Base-by-base conservation (phyloP, 2,113 vertebrate species). In the Sander vitreus region DNA sequence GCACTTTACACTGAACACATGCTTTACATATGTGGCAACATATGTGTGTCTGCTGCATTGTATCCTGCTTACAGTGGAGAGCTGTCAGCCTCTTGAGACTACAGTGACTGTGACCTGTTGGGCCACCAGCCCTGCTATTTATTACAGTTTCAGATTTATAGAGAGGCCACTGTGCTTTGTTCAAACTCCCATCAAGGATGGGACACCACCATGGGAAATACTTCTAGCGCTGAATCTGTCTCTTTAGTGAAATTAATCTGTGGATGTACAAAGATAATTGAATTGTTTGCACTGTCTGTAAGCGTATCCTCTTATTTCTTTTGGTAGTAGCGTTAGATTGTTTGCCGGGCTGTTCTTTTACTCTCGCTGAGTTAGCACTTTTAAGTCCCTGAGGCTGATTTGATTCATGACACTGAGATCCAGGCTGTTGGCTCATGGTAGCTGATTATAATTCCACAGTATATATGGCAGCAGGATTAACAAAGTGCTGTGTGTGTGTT, bases 371-470 rank as follows among this genome's bases (percentile, higher is more conserved):
- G 47, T 88, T 76, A 70, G 81, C 47, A 69, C 53, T 72, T 54
- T 39, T n/a, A 51, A 60, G 25, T 77, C 65, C 45, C 71, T 62
- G 39, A 60, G 65, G 64, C 72, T 87, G 78, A 71, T 76, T 68
- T 66, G 71, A 85, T 87, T 79, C 65, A 71, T 76, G 78, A 67
- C 47, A 13, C 51, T 73, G 51, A 68, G 78, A 80, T 77, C 43
- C 63, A 18, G 68, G 48, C 76, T 83, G 70, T 67, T 69, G 55
- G 57, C 76, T 76, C 76, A 27, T 3, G 36, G 72, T 82, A 76
- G 60, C 78, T 85, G 87, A 85, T 90, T 88, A 57, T 84, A 82
- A 76, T 84, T 81, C 69, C 73, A 62, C 80, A 45, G 65, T 90
- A 70, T 85, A 85, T 77, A 79, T 80, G 79, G 78, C 69, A 79